These are phyloP conservation scores for Mimumesa dahlbomi DNA, from an alignment of 2,888 invertebrate genomes.

Conservation along the genomic window DNA sequence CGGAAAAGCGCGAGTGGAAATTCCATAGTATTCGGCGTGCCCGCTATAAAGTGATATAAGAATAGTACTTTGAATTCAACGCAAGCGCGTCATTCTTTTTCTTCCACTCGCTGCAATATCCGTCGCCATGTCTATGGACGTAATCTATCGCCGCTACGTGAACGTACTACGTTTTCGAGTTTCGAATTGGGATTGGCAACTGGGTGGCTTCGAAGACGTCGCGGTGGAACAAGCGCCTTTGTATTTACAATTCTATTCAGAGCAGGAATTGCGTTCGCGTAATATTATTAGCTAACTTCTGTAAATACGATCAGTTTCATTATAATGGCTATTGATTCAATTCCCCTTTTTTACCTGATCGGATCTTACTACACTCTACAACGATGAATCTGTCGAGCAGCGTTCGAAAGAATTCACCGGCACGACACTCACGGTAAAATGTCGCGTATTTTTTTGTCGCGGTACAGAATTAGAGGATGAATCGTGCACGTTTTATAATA, in stretches of 20 bases:
- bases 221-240: background rate
- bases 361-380: too few species aligned
- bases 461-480: constrained; percentile 18
- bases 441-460: too few species aligned
- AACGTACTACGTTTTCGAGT: constrained; percentile 47
- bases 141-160: constrained; percentile 61
- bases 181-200: constrained; percentile 48
- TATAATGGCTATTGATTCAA: too few species aligned
- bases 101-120: constrained; percentile 44
- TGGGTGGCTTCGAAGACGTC: constrained; percentile 27
- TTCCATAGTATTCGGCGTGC: constrained; percentile 12
- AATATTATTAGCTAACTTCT: too few species aligned
- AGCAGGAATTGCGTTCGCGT: constrained; percentile 14
- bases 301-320: too few species aligned
- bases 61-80: constrained; percentile 54
- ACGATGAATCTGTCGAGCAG: too few species aligned
- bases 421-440: too few species aligned
- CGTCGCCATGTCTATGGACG: constrained; percentile 53
- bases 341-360: too few species aligned
- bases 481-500: constrained; percentile 32
- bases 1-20: constrained; percentile 11
- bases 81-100: constrained; percentile 41
- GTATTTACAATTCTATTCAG: constrained; percentile 18
- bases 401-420: too few species aligned
- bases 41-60: constrained; percentile 39